A percentile compares a stretch with the other conserved stretches of the same genome.
Conservation (phyloP, 2,113 vertebrate genomes). For the Sebastes schlegelii region DNA sequence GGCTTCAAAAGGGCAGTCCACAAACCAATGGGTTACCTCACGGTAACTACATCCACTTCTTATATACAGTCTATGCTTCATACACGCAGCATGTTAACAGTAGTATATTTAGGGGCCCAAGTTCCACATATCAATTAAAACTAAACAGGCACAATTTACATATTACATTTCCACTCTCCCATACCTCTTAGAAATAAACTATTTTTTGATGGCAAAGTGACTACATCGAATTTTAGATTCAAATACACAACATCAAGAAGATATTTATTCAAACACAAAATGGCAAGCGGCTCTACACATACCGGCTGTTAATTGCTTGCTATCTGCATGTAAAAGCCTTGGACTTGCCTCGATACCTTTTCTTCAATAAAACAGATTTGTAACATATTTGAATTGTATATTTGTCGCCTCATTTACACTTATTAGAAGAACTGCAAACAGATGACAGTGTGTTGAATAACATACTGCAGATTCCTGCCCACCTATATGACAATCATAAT, state of each 20-base stretch:
- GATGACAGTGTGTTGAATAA: slow-evolving; percentile 14
- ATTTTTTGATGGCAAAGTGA: not conserved
- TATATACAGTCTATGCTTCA: not conserved
- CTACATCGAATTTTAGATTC: slow-evolving; percentile 5
- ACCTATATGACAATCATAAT: slow-evolving; percentile 21
- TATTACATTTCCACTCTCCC: too few species aligned
- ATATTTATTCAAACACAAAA: slow-evolving; percentile 5
- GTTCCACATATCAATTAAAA: not conserved
- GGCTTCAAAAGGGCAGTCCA: too few species aligned
- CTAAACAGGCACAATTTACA: not conserved
- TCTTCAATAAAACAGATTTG: not conserved
- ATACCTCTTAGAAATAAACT: too few species aligned
- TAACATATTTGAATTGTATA: slow-evolving; percentile 32
- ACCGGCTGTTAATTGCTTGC: slow-evolving; percentile 10
- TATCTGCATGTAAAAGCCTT: slow-evolving; percentile 15
- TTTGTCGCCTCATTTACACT: slow-evolving; percentile 38
- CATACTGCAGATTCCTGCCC: not conserved
- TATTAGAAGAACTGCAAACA: slow-evolving; percentile 26
- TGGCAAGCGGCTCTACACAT: slow-evolving; percentile 3
- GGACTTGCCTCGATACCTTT: not conserved
- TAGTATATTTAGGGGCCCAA: not conserved
- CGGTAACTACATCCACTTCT: too few species aligned
- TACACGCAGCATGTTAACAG: not conserved
- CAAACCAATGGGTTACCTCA: too few species aligned
- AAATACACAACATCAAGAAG: slow-evolving; percentile 24